Evolutionary conservation across 2,113 vertebrate species (phyloP).

Genomic region (Diadophis punctatus): DNA sequence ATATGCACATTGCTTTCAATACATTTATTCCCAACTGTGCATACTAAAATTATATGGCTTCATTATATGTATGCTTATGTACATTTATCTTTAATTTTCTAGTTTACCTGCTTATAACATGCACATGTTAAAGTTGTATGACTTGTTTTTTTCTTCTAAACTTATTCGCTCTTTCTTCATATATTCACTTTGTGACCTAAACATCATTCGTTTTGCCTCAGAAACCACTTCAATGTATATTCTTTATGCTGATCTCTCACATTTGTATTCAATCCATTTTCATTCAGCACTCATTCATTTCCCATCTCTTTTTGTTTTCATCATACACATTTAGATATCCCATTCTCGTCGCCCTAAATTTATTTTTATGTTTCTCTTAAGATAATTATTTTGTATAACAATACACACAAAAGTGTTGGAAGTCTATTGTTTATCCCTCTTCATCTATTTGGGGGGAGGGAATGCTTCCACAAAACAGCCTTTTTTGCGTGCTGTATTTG

Average conservation of each 20-base stretch:
- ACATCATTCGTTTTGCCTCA: neutral
- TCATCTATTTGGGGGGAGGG: neutral
- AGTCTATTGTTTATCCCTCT: neutral
- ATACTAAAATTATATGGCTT: neutral
- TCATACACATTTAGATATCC: neutral
- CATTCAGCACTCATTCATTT: neutral
- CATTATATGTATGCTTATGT: neutral
- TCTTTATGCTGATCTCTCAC: neutral
- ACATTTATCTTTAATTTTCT: neutral
- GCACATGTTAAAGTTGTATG: neutral
- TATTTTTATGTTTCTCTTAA: neutral
- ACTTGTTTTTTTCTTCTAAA: neutral
- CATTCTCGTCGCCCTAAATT: neutral
- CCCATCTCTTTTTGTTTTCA: neutral
- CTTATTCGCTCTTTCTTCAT: neutral
- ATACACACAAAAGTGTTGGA: neutral
- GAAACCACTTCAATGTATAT: neutral
- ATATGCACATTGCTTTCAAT: neutral
- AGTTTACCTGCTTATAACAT: neutral
- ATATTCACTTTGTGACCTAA: neutral
- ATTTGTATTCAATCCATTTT: neutral
- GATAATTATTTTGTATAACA: neutral
- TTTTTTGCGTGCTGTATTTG: neutral
- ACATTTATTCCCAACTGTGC: neutral
- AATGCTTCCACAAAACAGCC: neutral